phyloP scores from a whole-genome alignment of 35 echinoderm and acorn worm genomes.

The Nesometra sesokonis region DNA sequence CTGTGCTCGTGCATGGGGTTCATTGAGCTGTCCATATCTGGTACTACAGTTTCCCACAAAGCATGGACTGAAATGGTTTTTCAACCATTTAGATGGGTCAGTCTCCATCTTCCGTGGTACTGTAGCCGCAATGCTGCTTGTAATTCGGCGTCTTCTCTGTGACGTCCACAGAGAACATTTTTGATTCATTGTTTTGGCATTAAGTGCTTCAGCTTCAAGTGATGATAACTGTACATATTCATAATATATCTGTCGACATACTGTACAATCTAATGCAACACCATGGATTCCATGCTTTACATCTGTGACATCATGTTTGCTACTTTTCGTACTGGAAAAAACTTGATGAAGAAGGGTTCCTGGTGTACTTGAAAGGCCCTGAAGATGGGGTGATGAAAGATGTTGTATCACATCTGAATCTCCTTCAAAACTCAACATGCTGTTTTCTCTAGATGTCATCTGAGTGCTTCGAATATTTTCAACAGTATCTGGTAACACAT shows the following conservation, averaged over 20 bases:
- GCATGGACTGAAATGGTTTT: no score
- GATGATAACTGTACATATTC: constrained; percentile 6
- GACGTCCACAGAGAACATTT: no score
- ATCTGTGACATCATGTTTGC: no score
- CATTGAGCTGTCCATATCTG: constrained; percentile 2
- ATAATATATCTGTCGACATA: constrained; percentile 8
- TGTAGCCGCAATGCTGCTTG: background rate
- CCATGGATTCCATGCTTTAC: constrained; percentile 9
- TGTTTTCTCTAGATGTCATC: constrained; percentile 4
- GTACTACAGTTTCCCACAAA: background rate
- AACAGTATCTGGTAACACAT: constrained; percentile 15
- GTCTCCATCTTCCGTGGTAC: no score
- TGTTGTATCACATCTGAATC: background rate
- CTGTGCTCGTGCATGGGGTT: background rate
- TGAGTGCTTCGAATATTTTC: constrained; percentile 12
- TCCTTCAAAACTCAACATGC: constrained; percentile 10
- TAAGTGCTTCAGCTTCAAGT: background rate
- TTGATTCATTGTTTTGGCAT: no score
- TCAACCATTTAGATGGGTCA: no score
- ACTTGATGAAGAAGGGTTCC: constrained; percentile 10
- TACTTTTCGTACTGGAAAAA: background rate
- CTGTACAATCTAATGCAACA: background rate
- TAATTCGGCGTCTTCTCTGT: no score
- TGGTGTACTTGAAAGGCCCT: background rate
- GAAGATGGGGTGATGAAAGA: constrained; percentile 5